Base-by-base conservation (phyloP, 2,888 invertebrate genomes). In the Philaethria dido region DNA sequence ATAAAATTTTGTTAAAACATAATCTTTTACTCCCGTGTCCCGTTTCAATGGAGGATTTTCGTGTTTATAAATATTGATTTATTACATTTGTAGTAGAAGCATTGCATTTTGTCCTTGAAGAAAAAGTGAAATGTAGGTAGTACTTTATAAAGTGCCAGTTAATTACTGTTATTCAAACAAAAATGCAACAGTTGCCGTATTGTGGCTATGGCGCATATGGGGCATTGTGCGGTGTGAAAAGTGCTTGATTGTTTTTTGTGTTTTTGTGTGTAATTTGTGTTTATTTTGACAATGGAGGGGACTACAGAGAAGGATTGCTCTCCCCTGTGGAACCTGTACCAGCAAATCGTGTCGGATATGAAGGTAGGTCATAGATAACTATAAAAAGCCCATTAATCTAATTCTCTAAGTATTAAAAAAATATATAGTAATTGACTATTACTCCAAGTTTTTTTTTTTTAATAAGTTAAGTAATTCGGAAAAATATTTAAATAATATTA, bases 341-440 rank as follows among this genome's bases (percentile, higher is more conserved):
- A 98, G 91, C 97, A 98, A 88, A 98, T 99, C 79, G 96, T 99
- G 80, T 96, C 96, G 82, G 99, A 99, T 88, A 97, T 99, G 97
- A 99, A 99, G 97, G 99, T 98, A 94, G 93, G 95, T 89, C 77
- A 75, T 64, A 62, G 39, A 3, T 39, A 1, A 13, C 11, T 13
- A 39, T 39, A 13, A 39, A 39, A 39, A 39, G 13, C 11, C n/a
- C n/a, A n/a, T n/a, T n/a, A n/a, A n/a, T n/a, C n/a, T n/a, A n/a
- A n/a, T n/a, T n/a, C n/a, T n/a, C n/a, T n/a, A n/a, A n/a, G n/a
- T n/a, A n/a, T n/a, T n/a, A n/a, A n/a, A n/a, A n/a, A n/a, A n/a
- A n/a, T n/a, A n/a, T n/a, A n/a, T n/a, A n/a, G n/a, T n/a, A n/a
- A n/a, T n/a, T n/a, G n/a, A n/a, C n/a, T n/a, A n/a, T n/a, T n/a